phyloP scores from a whole-genome alignment of 1,140 invertebrate species.

The Hirudo medicinalis region DNA sequence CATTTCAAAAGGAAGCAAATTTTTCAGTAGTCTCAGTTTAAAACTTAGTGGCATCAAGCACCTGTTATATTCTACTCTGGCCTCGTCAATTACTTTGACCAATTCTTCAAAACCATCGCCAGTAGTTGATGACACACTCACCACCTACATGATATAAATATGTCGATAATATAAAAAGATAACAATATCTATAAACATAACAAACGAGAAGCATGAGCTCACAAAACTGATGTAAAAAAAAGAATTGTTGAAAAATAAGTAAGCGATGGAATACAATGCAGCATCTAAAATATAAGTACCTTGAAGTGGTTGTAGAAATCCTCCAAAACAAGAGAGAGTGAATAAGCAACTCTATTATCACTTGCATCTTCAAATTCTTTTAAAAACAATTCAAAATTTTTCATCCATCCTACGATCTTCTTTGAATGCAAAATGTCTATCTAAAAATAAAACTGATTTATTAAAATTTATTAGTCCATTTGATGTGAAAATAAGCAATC shows the following conservation, averaged over 20 bases:
- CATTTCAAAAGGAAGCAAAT: too few species aligned
- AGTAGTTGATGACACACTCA: conserved; percentile 71
- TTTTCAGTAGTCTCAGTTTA: too few species aligned
- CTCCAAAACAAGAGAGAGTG: conserved; percentile 83
- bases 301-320: conserved; percentile 78
- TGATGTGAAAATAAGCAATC: too few species aligned
- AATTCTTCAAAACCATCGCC: conserved; percentile 49
- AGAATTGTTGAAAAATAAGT: too few species aligned
- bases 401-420: conserved; percentile 92
- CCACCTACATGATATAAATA: conserved; percentile 40
- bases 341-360: conserved; percentile 72
- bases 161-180: too few species aligned
- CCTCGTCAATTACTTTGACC: conserved; percentile 41
- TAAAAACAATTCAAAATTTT: conserved; percentile 84
- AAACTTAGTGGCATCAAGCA: conserved; percentile 13
- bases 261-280: not conserved
- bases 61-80: conserved; percentile 42
- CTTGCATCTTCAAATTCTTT: conserved; percentile 69
- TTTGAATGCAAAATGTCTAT: conserved; percentile 72
- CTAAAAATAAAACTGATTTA: conserved; percentile 40
- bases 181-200: too few species aligned
- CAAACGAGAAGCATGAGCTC: not conserved
- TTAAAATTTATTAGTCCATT: too few species aligned
- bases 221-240: not conserved
- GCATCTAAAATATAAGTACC: conserved; percentile 28